Base-by-base conservation (phyloP, 2,888 invertebrate species). In the Phortica magna region DNA sequence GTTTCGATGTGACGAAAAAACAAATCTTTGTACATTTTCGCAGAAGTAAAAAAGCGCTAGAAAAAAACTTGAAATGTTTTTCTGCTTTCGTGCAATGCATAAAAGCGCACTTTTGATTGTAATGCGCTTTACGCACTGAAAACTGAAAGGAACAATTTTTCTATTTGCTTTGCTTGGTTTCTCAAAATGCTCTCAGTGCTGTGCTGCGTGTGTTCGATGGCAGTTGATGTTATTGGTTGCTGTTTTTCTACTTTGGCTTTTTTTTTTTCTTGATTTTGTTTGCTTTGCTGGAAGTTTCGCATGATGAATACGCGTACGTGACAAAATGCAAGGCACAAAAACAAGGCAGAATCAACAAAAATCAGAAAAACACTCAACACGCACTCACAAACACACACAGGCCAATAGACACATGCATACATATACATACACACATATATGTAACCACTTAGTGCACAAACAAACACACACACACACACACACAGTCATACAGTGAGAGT, bases 251-350 rank as follows among this genome's bases (percentile, higher is more conserved):
- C 19, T 61, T 22, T 22, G 19, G 6, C 17, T 31, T 31, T 31
- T 31, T 31, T 31, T 31, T 31, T 4, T 31, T 31, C 31, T 31
- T 31, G 3, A 4, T 31, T 31, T 31, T 55, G 14, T 55, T 55
- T 55, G n/a, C 55, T n/a, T n/a, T 55, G 55, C 17, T 17, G 22
- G 10, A 48, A 48, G 10, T 12, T 48, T 12, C 48, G 48, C 39
- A 70, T 70, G 68, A 70, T 70, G 48, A 48, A 70, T 48, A 43
- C 48, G 68, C 68, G 68, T 70, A 70, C 68, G 68, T 70, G 68
- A n/a, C 68, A 48, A 70, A 70, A 70, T 41, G 68, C 48, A 70
- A 70, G 39, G 19, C 48, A 70, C 68, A 48, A 70, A 70, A 48
- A 12, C 68, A 70, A 48, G 68, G 68, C 68, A 70, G 48, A 70